Base-by-base conservation (phyloP, 2,888 invertebrate species). In the Nezara viridula region DNA sequence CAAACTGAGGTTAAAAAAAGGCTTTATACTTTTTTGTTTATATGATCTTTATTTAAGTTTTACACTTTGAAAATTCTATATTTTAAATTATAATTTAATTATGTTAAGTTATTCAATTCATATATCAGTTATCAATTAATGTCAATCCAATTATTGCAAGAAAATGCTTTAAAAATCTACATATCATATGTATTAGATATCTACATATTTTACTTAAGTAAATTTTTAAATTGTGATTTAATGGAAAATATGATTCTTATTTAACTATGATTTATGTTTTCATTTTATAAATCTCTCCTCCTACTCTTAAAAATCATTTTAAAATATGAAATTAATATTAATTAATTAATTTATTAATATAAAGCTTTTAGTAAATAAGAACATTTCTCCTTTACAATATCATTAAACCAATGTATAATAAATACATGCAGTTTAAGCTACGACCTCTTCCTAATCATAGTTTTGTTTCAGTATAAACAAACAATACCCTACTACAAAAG, bases 311-410 rank as follows among this genome's bases (percentile, higher is more conserved):
- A 44, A 44, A 14, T n/a, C 12, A 40, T 40, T 77, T 40, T 37
- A 77, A 81, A 44, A n/a, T 44, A n/a, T 14, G 44, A 81, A 9
- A 81, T 12, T 10, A 4, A n/a, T 44, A 44, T 40, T 81, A 6
- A 44, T 81, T 81, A n/a, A 40, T n/a, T n/a, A 44, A 12, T 24
- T 44, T 81, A 44, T 9, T 66, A 4, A 32, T 66, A 66, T 19
- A 66, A 0, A 37, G 32, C 3, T 19, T 32, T 32, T 66, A 66
- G 3, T 66, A 32, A 66, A 44, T 81, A 44, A 81, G 81, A 81
- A 81, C 81, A 81, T 81, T 81, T 81, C 81, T 81, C 81, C 81
- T 81, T 81, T 40, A 81, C 81, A 81, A n/a, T 66, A 81, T 81
- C 40, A 81, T 40, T 6, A 77, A 77, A 27, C 40, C 40, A 44